Evolutionary conservation across 2,113 vertebrate genomes (phyloP), one percentile per base, ranked within the genome.

Genomic region (Sakesphorus luctuosus): DNA sequence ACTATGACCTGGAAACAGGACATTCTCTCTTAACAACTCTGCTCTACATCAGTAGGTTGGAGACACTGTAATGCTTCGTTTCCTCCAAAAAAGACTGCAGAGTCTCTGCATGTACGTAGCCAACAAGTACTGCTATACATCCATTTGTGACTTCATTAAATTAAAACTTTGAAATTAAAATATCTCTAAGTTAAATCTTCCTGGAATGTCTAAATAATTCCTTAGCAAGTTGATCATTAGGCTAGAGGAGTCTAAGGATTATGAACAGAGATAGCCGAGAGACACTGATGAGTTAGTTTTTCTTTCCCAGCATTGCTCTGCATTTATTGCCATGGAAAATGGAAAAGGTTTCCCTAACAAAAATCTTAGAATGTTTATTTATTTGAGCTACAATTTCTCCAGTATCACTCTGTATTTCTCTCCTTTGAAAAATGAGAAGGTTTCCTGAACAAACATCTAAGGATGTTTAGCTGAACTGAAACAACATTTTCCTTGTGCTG

Each of bases 371-470:
- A 59, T 78, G 23, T 77, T 92, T 92, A 80, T 85, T 88, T 95
- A 90, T 75, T 92, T 76, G 50, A 90, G 47, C 59, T 93, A 67
- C 43, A 55, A 10, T 80, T 96, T 90, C 71, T 61, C 40, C 28
- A 79, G 66, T 35, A 58, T 50, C 2, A 0, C 33, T 66, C 24
- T 36, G 24, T 65, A 84, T 84, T 94, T 84, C 74, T 94, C 56
- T 47, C 65, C 35, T 93, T 93, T 62, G 83, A 90, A 95, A 96
- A 95, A 84, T 9, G 28, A 96, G 88, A 69, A 40, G 21, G 35
- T 67, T 92, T 77, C 79, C 47, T 61, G 56, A 88, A 71, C 56
- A 94, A 89, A 84, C 24, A 88, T 61, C 87, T 93, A 72, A 80
- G 50, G 71, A 63, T 68, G 65, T 84, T 93, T 83, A 88, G 79